A percentile compares a stretch with the other conserved stretches of the same genome.
phyloP scores from a whole-genome alignment of 2,797 vertebrate genomes.

The Oophaga sylvatica region DNA sequence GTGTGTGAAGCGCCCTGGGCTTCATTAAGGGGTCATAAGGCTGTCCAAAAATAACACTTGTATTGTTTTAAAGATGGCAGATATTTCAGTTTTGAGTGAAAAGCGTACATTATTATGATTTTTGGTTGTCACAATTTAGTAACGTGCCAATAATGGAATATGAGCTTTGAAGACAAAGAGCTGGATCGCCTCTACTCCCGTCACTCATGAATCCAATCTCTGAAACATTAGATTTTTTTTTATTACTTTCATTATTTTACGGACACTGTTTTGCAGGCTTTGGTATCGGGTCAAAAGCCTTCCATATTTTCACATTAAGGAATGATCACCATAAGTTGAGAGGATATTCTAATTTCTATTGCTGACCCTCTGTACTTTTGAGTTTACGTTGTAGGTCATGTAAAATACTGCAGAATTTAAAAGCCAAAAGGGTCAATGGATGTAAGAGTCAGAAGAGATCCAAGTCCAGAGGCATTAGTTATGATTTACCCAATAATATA shows the following conservation, averaged over 20 bases:
- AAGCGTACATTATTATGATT: conserved; percentile 3
- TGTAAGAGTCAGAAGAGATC: background rate
- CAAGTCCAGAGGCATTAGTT: background rate
- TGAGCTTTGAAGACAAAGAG: background rate
- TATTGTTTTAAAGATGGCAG: conserved; percentile 27
- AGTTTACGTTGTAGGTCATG: background rate
- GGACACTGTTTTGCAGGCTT: background rate
- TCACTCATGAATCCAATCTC: background rate
- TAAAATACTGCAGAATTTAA: background rate
- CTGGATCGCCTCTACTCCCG: background rate
- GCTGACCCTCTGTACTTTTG: background rate
- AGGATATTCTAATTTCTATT: background rate
- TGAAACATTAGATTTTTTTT: background rate
- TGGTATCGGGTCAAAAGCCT: background rate
- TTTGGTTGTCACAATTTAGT: conserved; percentile 13
- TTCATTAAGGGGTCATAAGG: conserved; percentile 41
- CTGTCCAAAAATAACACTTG: conserved; percentile 35
- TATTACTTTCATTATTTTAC: background rate
- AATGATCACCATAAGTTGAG: too few relatives aligned
- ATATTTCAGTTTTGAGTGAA: conserved; percentile 32
- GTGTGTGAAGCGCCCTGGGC: conserved; percentile 15
- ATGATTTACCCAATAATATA: background rate
- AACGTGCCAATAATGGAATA: background rate
- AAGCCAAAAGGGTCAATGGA: background rate
- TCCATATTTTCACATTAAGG: background rate